Conservation (phyloP, 2,888 invertebrate species). For the Serripes groenlandicus region DNA sequence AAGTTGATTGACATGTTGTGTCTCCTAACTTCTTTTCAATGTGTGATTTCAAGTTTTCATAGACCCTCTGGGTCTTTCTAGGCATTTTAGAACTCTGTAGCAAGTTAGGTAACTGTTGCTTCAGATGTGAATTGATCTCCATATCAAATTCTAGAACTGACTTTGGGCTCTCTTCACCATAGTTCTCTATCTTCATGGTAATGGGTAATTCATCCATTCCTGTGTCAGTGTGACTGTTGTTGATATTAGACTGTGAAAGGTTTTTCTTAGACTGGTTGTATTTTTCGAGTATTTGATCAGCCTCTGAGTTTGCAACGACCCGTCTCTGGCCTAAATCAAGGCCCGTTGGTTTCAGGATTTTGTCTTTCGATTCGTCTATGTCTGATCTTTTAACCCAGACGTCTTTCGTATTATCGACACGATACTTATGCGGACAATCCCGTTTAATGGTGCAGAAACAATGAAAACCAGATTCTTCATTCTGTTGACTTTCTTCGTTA, state of each 20-base stretch:
- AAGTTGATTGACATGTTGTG: constrained; percentile 73
- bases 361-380: background rate
- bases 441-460: constrained; percentile 31
- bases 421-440: constrained; percentile 21
- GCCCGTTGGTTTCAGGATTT: constrained; percentile 8
- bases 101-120: constrained; percentile 67
- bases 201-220: constrained; percentile 54
- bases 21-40: constrained; percentile 72
- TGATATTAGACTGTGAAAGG: constrained; percentile 74
- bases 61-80: constrained; percentile 77
- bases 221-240: constrained; percentile 79
- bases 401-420: background rate
- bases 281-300: constrained; percentile 61
- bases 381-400: background rate
- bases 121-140: constrained; percentile 49
- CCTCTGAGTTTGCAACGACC: constrained; percentile 60
- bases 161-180: constrained; percentile 49
- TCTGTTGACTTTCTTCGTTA: background rate
- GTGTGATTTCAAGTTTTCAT: constrained; percentile 75
- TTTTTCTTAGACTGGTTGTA: constrained; percentile 52
- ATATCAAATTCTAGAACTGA: constrained; percentile 59
- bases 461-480: constrained; percentile 13
- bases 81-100: constrained; percentile 65
- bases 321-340: constrained; percentile 38
- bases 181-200: constrained; percentile 40